phyloP scores from a whole-genome alignment of 2,888 invertebrate species.

The Eupithecia exiguata region DNA sequence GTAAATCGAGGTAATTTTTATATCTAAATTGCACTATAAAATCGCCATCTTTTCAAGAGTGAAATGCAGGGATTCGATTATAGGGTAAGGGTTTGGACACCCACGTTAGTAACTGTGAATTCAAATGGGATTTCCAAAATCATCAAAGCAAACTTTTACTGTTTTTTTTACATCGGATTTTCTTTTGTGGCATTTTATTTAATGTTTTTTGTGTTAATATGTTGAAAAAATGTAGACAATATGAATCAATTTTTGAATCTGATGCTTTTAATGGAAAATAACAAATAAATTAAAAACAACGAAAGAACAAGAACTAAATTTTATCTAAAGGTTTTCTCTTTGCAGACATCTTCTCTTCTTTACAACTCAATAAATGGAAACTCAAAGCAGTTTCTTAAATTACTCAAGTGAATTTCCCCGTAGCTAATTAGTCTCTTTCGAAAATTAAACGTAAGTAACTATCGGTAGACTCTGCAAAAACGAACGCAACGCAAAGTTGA shows the following conservation, averaged over 20 bases:
- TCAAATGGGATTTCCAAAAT: background rate
- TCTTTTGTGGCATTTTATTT: background rate
- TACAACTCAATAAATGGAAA: background rate
- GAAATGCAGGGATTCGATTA: background rate
- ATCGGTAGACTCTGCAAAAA: slow-evolving; percentile 37
- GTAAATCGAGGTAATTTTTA: no score
- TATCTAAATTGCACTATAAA: background rate
- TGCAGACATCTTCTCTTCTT: background rate
- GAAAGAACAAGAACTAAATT: background rate
- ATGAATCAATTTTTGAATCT: background rate
- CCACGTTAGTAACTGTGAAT: background rate
- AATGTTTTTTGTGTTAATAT: no score
- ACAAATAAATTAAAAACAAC: background rate
- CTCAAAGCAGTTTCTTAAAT: slow-evolving; percentile 1
- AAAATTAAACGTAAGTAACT: slow-evolving; percentile 30
- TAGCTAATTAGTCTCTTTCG: slow-evolving; percentile 26
- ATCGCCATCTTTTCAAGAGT: background rate
- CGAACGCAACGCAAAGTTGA: slow-evolving; percentile 44
- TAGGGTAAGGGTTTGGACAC: background rate
- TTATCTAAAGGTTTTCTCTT: background rate
- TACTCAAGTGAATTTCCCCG: slow-evolving; percentile 8
- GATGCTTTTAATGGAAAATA: background rate
- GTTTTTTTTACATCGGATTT: background rate
- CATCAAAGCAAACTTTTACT: background rate
- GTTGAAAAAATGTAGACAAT: no score